phyloP scores from a whole-genome alignment of 2,113 vertebrate genomes.

The Porphyrio hochstetteri region DNA sequence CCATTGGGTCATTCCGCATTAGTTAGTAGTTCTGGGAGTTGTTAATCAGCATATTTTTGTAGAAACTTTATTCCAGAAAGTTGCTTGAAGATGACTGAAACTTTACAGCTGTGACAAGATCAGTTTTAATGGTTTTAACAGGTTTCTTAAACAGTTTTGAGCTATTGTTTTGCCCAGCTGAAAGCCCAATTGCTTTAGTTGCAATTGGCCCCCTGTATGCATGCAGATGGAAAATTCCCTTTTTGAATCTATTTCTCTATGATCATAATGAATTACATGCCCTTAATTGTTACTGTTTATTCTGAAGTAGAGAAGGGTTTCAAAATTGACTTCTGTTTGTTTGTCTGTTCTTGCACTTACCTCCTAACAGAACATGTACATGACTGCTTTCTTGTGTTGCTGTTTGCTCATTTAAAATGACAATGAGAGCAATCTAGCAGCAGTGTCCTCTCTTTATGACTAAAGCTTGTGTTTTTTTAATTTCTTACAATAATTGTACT shows the following conservation, averaged over 20 bases:
- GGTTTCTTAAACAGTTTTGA: neutral
- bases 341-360: rapidly evolving
- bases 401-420: neutral
- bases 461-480: rapidly evolving
- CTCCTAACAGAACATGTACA: rapidly evolving
- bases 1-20: neutral
- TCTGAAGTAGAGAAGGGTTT: neutral
- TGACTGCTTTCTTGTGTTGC: neutral
- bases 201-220: rapidly evolving
- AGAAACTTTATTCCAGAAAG: neutral
- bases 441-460: rapidly evolving
- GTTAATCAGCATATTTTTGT: neutral
- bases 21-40: neutral
- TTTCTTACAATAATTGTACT: neutral
- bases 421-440: neutral
- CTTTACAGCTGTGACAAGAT: neutral
- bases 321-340: neutral
- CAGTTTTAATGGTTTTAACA: neutral
- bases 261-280: rapidly evolving
- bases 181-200: neutral
- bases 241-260: neutral
- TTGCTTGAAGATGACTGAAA: neutral
- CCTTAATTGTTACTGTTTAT: neutral
- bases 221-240: too few species aligned
- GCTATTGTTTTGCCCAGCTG: neutral